A percentile compares a stretch with the other conserved stretches of the same genome.
Conservation (phyloP, 2,797 vertebrate genomes). For the Tarsius wallacei region DNA sequence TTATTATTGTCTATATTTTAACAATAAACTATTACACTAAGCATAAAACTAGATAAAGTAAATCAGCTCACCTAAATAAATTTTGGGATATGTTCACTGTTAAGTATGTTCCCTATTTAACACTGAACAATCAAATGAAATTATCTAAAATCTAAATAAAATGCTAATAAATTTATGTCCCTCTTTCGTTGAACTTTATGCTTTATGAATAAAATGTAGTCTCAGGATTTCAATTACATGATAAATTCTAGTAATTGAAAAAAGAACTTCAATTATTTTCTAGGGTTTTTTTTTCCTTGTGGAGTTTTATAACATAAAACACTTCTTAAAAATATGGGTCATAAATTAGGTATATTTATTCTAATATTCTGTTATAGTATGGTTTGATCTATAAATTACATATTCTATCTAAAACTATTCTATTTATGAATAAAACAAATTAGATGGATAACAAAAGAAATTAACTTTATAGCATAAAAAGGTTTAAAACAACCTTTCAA, state of each 20-base stretch:
- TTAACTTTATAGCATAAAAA: conserved; percentile 30
- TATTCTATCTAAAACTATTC: conserved; percentile 18
- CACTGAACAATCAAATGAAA: conserved; percentile 39
- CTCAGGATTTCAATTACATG: conserved; percentile 16
- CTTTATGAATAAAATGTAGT: conserved; percentile 50
- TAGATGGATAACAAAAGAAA: conserved; percentile 8
- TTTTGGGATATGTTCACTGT: neutral
- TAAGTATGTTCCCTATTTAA: conserved; percentile 27
- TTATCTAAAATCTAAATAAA: neutral
- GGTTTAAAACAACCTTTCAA: conserved; percentile 45
- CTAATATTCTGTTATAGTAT: conserved; percentile 35
- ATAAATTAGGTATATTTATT: neutral
- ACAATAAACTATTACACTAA: neutral
- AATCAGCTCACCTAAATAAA: conserved; percentile 53
- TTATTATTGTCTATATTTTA: conserved; percentile 43
- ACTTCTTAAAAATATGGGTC: conserved; percentile 26
- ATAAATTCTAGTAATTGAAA: neutral
- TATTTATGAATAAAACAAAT: conserved; percentile 42
- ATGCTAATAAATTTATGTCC: neutral
- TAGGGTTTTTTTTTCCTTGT: neutral
- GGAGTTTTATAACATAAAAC: conserved; percentile 19
- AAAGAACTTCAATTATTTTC: conserved; percentile 38
- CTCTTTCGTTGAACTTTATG: conserved; percentile 42
- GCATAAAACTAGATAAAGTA: conserved; percentile 2
- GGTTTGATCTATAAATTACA: conserved; percentile 1